phyloP scores from a whole-genome alignment of 2,797 vertebrate genomes.

The Cichlasoma orientale region DNA sequence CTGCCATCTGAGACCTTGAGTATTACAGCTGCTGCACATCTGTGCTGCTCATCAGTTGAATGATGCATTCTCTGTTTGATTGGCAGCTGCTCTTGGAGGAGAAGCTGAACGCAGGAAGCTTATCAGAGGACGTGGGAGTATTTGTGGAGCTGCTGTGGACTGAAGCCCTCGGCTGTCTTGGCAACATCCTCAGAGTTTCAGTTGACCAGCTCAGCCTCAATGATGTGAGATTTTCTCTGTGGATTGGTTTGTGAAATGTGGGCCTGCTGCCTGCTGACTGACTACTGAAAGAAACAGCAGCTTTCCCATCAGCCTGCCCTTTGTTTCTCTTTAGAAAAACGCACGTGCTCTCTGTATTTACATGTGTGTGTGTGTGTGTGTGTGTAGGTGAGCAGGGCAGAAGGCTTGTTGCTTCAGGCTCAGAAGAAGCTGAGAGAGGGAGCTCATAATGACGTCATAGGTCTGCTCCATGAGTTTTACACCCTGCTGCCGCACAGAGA shows the following conservation, averaged over 20 bases:
- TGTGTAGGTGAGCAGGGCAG: constrained; percentile 84
- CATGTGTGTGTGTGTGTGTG: background rate
- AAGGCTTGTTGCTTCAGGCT: constrained; percentile 83
- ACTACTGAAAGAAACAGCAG: background rate
- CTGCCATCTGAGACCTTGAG: background rate
- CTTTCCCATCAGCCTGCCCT: background rate
- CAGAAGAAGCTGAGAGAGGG: constrained; percentile 72
- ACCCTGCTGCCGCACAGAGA: constrained; percentile 74
- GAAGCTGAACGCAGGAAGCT: constrained; percentile 66
- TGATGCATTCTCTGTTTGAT: constrained; percentile 20
- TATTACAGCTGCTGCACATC: background rate
- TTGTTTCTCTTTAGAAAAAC: background rate
- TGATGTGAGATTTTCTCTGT: constrained; percentile 72
- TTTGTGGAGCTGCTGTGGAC: constrained; percentile 88
- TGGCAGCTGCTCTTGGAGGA: constrained; percentile 84
- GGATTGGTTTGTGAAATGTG: background rate
- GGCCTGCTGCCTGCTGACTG: background rate
- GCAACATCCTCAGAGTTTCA: constrained; percentile 69
- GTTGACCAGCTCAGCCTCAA: constrained; percentile 82
- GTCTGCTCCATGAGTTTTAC: constrained; percentile 74
- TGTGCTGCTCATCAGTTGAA: background rate
- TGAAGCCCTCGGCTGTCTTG: constrained; percentile 83
- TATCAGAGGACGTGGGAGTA: constrained; percentile 80
- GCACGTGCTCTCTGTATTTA: background rate
- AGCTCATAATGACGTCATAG: rapidly evolving